A percentile compares a stretch with the other conserved stretches of the same genome.
These are phyloP conservation scores for Sarcoramphus papa DNA, from an alignment of 2,797 vertebrate species.

Conservation along the genomic window DNA sequence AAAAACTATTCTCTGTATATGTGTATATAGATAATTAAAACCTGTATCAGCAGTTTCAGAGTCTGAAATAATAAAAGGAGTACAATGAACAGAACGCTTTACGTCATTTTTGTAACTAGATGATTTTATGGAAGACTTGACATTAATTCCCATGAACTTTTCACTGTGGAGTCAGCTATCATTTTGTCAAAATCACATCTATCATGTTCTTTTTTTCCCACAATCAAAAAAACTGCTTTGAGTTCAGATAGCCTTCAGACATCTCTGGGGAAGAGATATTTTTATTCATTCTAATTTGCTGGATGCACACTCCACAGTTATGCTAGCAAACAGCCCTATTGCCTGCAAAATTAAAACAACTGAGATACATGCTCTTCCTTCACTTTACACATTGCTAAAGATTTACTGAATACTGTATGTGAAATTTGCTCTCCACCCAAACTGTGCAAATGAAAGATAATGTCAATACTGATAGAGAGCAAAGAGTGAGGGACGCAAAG, in stretches of 20 bases:
- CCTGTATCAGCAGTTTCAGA: background rate
- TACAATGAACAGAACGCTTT: background rate
- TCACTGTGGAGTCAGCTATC: background rate
- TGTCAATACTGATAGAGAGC: background rate
- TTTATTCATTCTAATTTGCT: background rate
- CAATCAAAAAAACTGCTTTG: background rate
- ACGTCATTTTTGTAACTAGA: background rate
- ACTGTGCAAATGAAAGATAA: background rate
- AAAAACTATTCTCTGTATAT: background rate
- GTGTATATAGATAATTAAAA: background rate
- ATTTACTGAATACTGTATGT: background rate
- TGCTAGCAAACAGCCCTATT: background rate
- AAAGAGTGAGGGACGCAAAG: background rate
- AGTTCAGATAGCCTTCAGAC: background rate
- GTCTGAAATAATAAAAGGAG: background rate
- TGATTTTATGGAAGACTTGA: background rate
- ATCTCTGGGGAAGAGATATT: background rate
- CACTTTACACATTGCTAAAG: background rate
- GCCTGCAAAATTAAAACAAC: background rate
- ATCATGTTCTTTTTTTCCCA: background rate
- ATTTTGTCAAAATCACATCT: background rate
- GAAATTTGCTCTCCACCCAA: background rate
- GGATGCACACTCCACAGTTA: background rate
- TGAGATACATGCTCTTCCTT: background rate
- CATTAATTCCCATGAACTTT: background rate